phyloP scores from a whole-genome alignment of 2,888 invertebrate genomes.

The Lasioglossum pauxillum region DNA sequence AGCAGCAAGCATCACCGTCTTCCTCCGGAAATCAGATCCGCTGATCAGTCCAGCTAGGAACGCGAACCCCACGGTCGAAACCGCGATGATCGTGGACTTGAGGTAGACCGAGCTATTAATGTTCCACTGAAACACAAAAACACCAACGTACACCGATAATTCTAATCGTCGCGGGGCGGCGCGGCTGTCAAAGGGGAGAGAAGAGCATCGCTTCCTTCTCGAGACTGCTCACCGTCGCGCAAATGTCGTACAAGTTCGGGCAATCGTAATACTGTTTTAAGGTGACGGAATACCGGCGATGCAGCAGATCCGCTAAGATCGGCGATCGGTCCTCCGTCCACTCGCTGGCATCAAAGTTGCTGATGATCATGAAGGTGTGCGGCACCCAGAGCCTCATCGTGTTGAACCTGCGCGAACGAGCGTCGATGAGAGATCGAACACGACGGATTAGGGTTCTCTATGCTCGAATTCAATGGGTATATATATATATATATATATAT shows the following conservation, averaged over 20 bases:
- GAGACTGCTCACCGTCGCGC: slow-evolving; percentile 50
- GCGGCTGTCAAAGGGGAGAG: too few species aligned
- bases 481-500: slow-evolving; percentile 61
- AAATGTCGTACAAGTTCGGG: slow-evolving; percentile 52
- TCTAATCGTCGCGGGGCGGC: too few species aligned
- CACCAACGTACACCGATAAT: neutral
- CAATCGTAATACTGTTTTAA: slow-evolving; percentile 36
- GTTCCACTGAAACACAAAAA: slow-evolving; percentile 71
- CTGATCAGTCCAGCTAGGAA: slow-evolving; percentile 73
- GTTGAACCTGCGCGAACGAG: slow-evolving; percentile 85
- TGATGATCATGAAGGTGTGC: slow-evolving; percentile 86
- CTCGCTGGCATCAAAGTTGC: slow-evolving; percentile 81
- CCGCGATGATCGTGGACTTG: slow-evolving; percentile 81
- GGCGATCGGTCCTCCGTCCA: slow-evolving; percentile 76
- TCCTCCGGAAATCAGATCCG: slow-evolving; percentile 71
- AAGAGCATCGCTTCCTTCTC: too few species aligned
- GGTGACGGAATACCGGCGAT: slow-evolving; percentile 56
- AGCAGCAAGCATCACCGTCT: slow-evolving; percentile 69
- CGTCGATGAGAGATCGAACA: neutral
- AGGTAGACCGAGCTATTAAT: slow-evolving; percentile 76
- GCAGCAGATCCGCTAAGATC: slow-evolving; percentile 84
- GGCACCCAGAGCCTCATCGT: slow-evolving; percentile 87
- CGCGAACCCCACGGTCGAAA: slow-evolving; percentile 77
- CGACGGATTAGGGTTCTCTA: neutral
- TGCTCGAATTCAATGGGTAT: neutral